phyloP scores from a whole-genome alignment of 2,888 invertebrate genomes.

The Euclidia mi region DNA sequence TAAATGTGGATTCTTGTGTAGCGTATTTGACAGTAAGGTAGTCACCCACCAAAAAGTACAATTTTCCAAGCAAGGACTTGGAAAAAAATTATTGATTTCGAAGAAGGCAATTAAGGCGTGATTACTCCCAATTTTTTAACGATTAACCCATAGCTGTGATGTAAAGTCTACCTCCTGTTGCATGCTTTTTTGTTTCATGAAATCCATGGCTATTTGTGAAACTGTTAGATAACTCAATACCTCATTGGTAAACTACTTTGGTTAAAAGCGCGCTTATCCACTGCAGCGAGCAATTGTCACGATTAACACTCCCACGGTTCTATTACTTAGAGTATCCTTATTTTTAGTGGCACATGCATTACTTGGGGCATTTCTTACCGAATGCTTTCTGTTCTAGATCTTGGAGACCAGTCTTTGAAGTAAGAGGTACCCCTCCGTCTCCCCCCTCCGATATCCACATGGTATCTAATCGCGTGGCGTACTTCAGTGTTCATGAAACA shows the following conservation, averaged over 20 bases:
- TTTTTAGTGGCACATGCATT: constrained; percentile 22
- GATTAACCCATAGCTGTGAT: constrained; percentile 1
- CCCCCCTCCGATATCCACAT: constrained; percentile 92
- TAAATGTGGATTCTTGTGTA: constrained; percentile 2
- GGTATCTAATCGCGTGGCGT: constrained; percentile 95
- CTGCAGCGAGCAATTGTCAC: constrained; percentile 5
- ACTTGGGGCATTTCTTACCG: constrained; percentile 87
- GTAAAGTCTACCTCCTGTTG: constrained; percentile 9
- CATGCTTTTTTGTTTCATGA: constrained; percentile 13
- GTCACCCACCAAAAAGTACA: background rate
- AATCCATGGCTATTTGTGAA: constrained; percentile 1
- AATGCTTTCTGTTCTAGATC: constrained; percentile 95
- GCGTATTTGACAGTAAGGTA: constrained; percentile 7
- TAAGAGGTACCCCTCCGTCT: constrained; percentile 92
- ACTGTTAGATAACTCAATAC: background rate
- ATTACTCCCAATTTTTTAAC: background rate
- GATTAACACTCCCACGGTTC: constrained; percentile 13
- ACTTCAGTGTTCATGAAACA: constrained; percentile 98
- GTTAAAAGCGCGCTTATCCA: constrained; percentile 5
- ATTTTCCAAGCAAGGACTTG: background rate
- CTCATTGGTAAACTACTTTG: constrained; percentile 4
- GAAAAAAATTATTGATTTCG: background rate
- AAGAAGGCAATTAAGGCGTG: constrained; percentile 2
- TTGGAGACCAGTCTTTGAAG: constrained; percentile 95
- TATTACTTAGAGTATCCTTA: constrained; percentile 1